phyloP scores from a whole-genome alignment of 2,113 vertebrate species.

The Pseudorasbora parva region DNA sequence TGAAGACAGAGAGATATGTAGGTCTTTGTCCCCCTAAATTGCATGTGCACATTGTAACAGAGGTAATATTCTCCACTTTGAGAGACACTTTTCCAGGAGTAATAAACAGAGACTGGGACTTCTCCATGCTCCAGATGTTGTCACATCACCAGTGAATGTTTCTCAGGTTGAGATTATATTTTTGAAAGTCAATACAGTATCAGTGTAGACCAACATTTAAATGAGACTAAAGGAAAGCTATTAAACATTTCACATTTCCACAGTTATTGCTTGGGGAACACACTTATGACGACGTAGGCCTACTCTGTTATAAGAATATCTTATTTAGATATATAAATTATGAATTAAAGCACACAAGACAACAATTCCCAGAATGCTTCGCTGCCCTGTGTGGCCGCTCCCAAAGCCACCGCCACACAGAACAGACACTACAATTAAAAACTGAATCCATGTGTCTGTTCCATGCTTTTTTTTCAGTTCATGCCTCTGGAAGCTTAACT shows the following conservation, averaged over 20 bases:
- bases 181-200: not conserved
- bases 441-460: too few relatives aligned
- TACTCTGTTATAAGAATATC: not conserved
- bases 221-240: not conserved
- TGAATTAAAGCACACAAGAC: too few relatives aligned
- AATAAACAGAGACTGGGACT: not conserved
- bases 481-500: too few relatives aligned
- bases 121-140: too few relatives aligned
- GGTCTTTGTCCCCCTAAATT: not conserved
- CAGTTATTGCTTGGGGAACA: not conserved
- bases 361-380: too few relatives aligned
- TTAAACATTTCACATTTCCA: not conserved
- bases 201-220: not conserved
- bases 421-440: too few relatives aligned
- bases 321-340: not conserved
- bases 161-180: not conserved
- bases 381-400: too few relatives aligned
- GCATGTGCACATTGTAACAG: not conserved
- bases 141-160: not conserved
- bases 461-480: too few relatives aligned
- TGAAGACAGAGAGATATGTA: not conserved
- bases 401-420: too few relatives aligned
- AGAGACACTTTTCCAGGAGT: not conserved
- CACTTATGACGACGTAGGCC: not conserved
- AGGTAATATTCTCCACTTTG: not conserved